Evolutionary conservation across 2,113 vertebrate species (phyloP).

Genomic region (Chauna torquata): DNA sequence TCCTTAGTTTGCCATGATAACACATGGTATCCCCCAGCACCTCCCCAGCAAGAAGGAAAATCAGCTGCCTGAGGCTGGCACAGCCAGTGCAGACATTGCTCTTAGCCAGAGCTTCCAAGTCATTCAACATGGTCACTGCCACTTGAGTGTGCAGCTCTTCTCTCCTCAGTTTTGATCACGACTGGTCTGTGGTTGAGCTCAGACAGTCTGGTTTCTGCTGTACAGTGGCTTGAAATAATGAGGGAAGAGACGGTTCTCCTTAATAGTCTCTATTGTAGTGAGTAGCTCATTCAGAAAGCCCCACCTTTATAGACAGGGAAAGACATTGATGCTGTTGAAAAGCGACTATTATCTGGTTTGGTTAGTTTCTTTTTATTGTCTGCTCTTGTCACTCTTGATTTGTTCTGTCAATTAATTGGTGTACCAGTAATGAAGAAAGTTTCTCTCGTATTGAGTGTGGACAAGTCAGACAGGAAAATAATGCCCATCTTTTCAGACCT

Average conservation of each 20-base stretch:
- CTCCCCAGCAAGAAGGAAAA: background rate
- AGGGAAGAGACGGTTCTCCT: background rate
- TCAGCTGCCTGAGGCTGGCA: background rate
- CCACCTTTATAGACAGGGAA: background rate
- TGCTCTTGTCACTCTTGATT: background rate
- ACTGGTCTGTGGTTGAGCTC: background rate
- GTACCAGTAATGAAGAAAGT: background rate
- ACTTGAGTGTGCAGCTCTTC: background rate
- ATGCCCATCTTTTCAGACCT: background rate
- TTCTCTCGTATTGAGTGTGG: background rate
- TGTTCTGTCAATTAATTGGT: background rate
- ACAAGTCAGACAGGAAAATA: background rate
- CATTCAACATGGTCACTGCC: background rate
- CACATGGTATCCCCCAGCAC: background rate
- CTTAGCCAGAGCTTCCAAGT: background rate
- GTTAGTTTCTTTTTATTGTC: slow-evolving; percentile 2
- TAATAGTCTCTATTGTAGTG: background rate
- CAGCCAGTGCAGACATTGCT: background rate
- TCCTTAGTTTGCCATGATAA: background rate
- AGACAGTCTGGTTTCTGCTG: background rate
- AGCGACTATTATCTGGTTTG: background rate
- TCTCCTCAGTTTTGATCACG: background rate
- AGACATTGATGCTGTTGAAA: background rate
- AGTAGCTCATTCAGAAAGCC: background rate
- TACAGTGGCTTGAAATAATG: background rate